phyloP scores from a whole-genome alignment of 2,113 vertebrate genomes.

The Regulus satrapa region DNA sequence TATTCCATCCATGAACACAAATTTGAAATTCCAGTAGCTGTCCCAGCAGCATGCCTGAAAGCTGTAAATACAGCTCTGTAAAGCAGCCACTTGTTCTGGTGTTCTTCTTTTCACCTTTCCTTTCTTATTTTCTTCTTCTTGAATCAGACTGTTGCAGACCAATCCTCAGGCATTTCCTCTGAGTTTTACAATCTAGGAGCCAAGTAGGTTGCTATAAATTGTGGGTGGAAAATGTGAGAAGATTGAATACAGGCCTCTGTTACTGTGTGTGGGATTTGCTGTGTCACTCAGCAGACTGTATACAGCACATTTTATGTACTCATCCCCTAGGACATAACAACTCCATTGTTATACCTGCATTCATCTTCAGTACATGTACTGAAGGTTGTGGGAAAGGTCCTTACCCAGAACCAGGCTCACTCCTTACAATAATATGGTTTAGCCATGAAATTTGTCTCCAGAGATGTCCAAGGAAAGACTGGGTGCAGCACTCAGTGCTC shows the following conservation, averaged over 20 bases:
- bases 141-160: not conserved
- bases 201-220: not conserved
- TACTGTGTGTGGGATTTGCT: not conserved
- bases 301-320: not conserved
- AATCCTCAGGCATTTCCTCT: not conserved
- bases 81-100: accelerated
- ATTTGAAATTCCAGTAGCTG: not conserved
- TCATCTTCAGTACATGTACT: not conserved
- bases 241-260: not conserved
- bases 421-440: not conserved
- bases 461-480: not conserved
- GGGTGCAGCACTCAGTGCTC: not conserved
- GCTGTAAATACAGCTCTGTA: not conserved
- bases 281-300: not conserved
- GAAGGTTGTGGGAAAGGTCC: not conserved
- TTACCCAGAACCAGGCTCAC: not conserved
- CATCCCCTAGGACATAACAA: not conserved
- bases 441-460: not conserved
- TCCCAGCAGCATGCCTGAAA: not conserved
- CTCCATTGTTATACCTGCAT: not conserved
- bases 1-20: not conserved
- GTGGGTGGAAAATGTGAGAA: not conserved
- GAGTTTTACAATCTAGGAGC: not conserved
- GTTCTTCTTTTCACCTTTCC: not conserved
- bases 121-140: not conserved